Evolutionary conservation across 1,140 invertebrate genomes (phyloP).

Genomic region (Drosophila biarmipes): DNA sequence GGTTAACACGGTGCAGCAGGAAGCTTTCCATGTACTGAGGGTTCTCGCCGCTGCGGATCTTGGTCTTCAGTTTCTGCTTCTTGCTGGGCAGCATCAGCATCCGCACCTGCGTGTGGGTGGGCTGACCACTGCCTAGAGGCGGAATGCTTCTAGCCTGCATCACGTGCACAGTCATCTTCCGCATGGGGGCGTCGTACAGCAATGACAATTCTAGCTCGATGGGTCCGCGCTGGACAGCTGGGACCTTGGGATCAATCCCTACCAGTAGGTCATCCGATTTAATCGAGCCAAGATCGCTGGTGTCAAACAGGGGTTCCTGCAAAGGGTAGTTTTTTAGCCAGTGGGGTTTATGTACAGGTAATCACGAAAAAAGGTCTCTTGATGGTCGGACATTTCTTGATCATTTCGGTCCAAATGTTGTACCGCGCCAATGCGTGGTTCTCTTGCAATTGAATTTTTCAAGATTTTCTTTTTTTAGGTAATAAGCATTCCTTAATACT

Average conservation of each 20-base stretch:
- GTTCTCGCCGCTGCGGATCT: constrained; percentile 93
- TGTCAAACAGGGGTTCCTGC: constrained; percentile 85
- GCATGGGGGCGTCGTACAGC: constrained; percentile 93
- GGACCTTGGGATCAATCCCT: constrained; percentile 41
- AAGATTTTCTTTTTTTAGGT: too few relatives aligned
- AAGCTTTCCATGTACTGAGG: constrained; percentile 97
- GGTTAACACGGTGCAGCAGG: constrained; percentile 94
- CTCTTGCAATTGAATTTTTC: too few relatives aligned
- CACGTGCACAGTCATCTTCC: constrained; percentile 95
- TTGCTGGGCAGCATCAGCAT: constrained; percentile 94
- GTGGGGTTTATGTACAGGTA: too few relatives aligned
- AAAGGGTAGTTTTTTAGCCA: constrained; percentile 26
- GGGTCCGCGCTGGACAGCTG: constrained; percentile 85
- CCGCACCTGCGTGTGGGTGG: constrained; percentile 93
- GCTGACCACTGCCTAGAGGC: constrained; percentile 89
- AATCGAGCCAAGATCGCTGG: constrained; percentile 83
- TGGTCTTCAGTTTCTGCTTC: constrained; percentile 97
- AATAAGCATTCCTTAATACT: too few relatives aligned
- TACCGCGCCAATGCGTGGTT: too few relatives aligned
- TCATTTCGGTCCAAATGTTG: too few relatives aligned
- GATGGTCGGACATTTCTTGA: too few relatives aligned
- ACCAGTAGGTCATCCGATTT: constrained; percentile 78
- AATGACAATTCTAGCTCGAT: constrained; percentile 92
- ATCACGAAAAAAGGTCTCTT: too few relatives aligned
- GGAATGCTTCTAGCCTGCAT: constrained; percentile 94